phyloP scores from a whole-genome alignment of 2,113 vertebrate species.

The Gymnarchus niloticus region DNA sequence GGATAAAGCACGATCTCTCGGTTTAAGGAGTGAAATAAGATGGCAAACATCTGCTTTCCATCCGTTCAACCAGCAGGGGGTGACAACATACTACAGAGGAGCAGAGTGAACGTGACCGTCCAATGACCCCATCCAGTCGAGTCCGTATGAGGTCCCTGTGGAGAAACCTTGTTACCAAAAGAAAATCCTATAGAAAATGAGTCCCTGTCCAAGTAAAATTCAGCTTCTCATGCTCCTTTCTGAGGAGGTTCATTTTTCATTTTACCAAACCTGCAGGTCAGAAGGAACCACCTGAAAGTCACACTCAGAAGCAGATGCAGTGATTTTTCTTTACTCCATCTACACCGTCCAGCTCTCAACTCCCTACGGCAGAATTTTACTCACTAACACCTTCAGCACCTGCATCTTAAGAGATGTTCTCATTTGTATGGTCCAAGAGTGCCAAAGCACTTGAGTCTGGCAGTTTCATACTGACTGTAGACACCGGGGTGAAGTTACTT shows the following conservation, averaged over 20 bases:
- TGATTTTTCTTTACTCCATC: neutral
- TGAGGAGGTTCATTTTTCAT: neutral
- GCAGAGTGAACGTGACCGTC: neutral
- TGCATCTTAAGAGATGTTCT: neutral
- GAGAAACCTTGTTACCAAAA: neutral
- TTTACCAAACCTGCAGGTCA: neutral
- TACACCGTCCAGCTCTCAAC: neutral
- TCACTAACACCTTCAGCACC: neutral
- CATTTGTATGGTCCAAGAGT: neutral
- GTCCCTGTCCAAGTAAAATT: neutral
- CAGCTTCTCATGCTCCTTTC: neutral
- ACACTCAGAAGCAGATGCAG: no score
- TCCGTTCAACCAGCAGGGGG: conserved; percentile 2
- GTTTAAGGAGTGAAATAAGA: neutral
- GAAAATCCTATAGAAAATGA: neutral
- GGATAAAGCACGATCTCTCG: neutral
- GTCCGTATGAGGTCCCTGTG: neutral
- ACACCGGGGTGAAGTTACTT: no score
- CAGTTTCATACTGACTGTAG: no score
- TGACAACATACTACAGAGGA: neutral
- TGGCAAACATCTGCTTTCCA: neutral
- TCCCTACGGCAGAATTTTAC: neutral
- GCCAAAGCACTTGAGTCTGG: no score
- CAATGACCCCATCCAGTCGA: neutral
- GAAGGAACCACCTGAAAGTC: neutral